Base-by-base conservation (phyloP, 1,140 invertebrate genomes). In the Euura saliciscinereae region DNA sequence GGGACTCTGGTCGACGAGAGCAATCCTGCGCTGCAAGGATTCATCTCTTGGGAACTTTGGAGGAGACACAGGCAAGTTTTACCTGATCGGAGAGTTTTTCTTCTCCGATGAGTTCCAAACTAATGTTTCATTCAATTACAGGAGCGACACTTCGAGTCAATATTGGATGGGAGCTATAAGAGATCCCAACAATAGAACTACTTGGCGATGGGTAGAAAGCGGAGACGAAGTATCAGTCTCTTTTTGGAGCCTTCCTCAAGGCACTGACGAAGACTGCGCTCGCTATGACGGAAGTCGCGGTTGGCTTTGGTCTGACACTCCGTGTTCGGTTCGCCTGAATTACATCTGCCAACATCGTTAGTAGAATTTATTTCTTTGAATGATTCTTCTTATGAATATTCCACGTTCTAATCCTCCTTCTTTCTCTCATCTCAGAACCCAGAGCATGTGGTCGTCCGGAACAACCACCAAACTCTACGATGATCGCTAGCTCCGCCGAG, bases 261-360 rank as follows among this genome's bases (percentile, higher is more conserved):
- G 92, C 2, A 91, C 92, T 72, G 94, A 96, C 69, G 84, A 86
- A 43, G 94, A 96, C 76, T 98, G 97, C 81, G 95, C 96, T 3
- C 85, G 96, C 59, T 98, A 96, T 83, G 96, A 98, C 83, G 96
- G 96, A 73, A 94, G 94, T 77, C 96, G 96, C 84, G 96, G 96
- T 8, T 98, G 96, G 96, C 90, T 98, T 0, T 98, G 97, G 97
- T 96, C 95, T 2, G 96, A 97, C 79, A 97, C 96, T 10, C 94
- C 97, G 83, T 98, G 97, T 85, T 92, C 93, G 72, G 91, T 93
- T 4, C 91, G 91, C 74, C 88, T 97, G 43, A 97, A 98, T 87
- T 98, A 94, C 85, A 97, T 98, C 74, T 98, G 97, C 82, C 96
- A 98, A 88, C 96, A 98, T 87, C 94, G 95, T 96, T 88, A 94